These are phyloP conservation scores for Loripinus fragilis DNA, from an alignment of 2,888 invertebrate species.

Conservation along the genomic window DNA sequence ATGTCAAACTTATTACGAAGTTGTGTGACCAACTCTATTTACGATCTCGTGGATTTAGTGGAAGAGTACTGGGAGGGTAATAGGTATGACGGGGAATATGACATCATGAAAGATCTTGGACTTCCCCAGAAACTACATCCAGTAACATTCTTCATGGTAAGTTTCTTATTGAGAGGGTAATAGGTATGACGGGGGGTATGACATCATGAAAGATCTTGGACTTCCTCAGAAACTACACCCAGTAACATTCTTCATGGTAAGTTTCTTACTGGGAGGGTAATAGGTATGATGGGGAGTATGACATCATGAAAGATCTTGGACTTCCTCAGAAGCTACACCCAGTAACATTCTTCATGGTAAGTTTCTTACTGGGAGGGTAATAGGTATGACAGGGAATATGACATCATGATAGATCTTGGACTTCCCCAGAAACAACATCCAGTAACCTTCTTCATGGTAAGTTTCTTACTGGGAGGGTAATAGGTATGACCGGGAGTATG, in stretches of 20 bases:
- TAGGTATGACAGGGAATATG: conserved; percentile 78
- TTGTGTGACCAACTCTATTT: conserved; percentile 79
- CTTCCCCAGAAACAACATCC: conserved; percentile 74
- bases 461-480: conserved; percentile 79
- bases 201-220: conserved; percentile 77
- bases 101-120: conserved; percentile 77
- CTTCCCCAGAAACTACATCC: conserved; percentile 75
- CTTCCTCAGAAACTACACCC: conserved; percentile 74
- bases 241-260: conserved; percentile 79
- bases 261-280: conserved; percentile 79
- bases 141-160: conserved; percentile 80
- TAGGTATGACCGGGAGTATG: conserved; percentile 78
- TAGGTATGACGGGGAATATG: conserved; percentile 79
- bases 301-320: conserved; percentile 77
- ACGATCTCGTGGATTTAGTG: conserved; percentile 80
- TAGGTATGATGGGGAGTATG: conserved; percentile 78
- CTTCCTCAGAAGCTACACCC: conserved; percentile 74
- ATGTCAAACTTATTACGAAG: conserved; percentile 90
- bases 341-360: conserved; percentile 79
- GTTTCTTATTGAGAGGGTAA: no score
- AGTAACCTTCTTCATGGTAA: conserved; percentile 79
- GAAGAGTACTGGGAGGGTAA: conserved; percentile 81
- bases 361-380: conserved; percentile 79
- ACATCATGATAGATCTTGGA: conserved; percentile 77
- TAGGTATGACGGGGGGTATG: conserved; percentile 78